Evolutionary conservation across 1,140 invertebrate genomes (phyloP).

Genomic region (Lepidurus arcticus): DNA sequence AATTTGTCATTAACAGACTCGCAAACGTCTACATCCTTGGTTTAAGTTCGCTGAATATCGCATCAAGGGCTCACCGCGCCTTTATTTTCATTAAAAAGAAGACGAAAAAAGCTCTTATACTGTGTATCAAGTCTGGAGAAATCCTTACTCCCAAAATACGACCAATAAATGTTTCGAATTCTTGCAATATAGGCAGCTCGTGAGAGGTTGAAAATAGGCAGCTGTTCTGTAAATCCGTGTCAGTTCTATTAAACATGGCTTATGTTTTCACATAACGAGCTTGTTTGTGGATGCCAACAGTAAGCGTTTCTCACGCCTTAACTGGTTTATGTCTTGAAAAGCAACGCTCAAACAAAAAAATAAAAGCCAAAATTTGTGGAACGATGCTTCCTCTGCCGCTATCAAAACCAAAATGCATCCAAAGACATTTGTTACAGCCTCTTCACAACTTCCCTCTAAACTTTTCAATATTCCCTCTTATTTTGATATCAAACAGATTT

Average conservation of each 20-base stretch:
- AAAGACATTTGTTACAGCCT: neutral
- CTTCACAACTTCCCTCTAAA: neutral
- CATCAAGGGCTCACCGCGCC: neutral
- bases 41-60: neutral
- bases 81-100: neutral
- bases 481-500: neutral
- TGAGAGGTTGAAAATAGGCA: neutral
- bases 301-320: neutral
- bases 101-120: neutral
- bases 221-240: neutral
- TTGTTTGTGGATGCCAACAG: conserved; percentile 9
- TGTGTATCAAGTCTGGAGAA: neutral
- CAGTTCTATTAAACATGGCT: conserved; percentile 1
- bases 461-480: neutral
- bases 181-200: neutral
- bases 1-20: neutral
- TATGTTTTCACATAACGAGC: conserved; percentile 1
- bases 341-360: no score
- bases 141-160: neutral
- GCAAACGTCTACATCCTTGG: neutral
- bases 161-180: neutral
- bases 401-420: neutral
- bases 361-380: neutral
- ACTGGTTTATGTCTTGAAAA: neutral
- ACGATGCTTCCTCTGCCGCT: neutral